A percentile compares a stretch with the other conserved stretches of the same genome.
These are phyloP conservation scores for Pempheris klunzingeri DNA, from an alignment of 2,797 vertebrate genomes.

Conservation along the genomic window DNA sequence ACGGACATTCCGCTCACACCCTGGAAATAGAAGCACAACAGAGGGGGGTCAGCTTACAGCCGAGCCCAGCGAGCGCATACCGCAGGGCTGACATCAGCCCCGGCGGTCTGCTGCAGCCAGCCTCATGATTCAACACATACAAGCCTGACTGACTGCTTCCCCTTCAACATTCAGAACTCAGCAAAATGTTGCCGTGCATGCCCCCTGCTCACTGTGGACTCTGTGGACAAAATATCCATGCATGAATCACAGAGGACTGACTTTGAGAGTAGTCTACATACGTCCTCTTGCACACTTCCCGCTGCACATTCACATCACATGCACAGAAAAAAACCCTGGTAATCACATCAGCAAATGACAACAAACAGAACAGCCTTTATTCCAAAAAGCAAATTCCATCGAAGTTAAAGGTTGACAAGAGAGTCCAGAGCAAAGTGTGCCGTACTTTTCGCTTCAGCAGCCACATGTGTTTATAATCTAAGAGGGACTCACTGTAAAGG, in stretches of 20 bases:
- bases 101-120: constrained; percentile 53
- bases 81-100: constrained; percentile 76
- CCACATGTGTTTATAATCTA: constrained; percentile 55
- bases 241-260: constrained; percentile 9
- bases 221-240: constrained; percentile 3
- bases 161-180: constrained; percentile 37
- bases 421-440: background rate
- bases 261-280: background rate
- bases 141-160: constrained; percentile 25
- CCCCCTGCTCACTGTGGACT: background rate
- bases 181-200: constrained; percentile 1
- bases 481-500: constrained; percentile 40
- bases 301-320: constrained; percentile 1
- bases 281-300: background rate
- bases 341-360: background rate
- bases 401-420: constrained; percentile 1
- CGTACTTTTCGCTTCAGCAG: background rate
- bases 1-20: constrained; percentile 99
- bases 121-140: constrained; percentile 64
- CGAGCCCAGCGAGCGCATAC: constrained; percentile 65
- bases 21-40: constrained; percentile 87
- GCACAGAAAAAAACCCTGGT: background rate
- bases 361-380: background rate
- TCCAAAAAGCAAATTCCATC: background rate
- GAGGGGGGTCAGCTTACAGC: constrained; percentile 70